These are phyloP conservation scores for Ascaphus truei DNA, from an alignment of 2,113 vertebrate species.

Conservation along the genomic window DNA sequence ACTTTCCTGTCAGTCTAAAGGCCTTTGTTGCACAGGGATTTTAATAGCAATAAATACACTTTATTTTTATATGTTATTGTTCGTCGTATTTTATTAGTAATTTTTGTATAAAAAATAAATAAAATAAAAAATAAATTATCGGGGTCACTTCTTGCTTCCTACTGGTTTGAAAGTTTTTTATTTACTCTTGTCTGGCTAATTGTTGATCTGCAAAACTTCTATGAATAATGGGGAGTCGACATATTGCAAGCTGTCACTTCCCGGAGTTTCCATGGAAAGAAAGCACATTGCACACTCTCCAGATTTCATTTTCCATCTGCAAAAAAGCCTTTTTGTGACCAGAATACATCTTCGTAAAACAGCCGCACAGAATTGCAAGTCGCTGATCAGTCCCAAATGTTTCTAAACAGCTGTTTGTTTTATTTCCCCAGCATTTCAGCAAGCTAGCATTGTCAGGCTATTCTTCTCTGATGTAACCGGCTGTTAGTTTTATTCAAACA, in stretches of 20 bases:
- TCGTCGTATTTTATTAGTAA: no score
- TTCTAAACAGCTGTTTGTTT: neutral
- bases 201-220: no score
- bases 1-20: neutral
- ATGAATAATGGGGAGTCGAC: no score
- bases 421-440: constrained; percentile 1
- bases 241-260: neutral
- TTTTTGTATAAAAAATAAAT: no score
- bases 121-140: no score
- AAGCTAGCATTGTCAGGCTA: neutral
- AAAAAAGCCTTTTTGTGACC: neutral
- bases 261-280: no score
- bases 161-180: no score
- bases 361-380: neutral
- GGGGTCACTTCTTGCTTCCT: no score
- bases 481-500: neutral
- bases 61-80: no score
- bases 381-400: neutral
- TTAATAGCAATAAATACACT: no score
- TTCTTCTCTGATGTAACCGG: neutral
- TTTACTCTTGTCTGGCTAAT: no score
- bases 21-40: neutral
- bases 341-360: neutral
- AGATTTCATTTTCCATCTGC: neutral
- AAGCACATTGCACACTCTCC: neutral